Percentiles rank a stretch among this genome's conserved stretches.
These are phyloP conservation scores for Malthinus seriepunctatus DNA, from an alignment of 2,888 invertebrate species.

Conservation along the genomic window DNA sequence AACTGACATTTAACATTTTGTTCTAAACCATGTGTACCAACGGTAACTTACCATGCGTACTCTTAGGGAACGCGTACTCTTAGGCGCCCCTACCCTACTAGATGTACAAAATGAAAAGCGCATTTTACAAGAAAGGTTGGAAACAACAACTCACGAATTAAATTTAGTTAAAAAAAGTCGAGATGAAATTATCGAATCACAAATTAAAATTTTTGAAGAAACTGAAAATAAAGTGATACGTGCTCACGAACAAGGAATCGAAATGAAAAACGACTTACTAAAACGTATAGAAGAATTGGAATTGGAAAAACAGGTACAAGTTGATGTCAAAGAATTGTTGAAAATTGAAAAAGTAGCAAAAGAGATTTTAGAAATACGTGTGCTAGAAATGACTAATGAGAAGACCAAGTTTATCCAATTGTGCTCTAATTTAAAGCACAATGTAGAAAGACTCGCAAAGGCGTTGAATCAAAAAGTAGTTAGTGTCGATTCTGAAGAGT, in stretches of 20 bases:
- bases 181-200: conserved; percentile 40
- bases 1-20: too few species aligned
- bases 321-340: conserved; percentile 21
- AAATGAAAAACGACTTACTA: conserved; percentile 39
- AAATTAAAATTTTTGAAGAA: conserved; percentile 42
- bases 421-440: conserved; percentile 6
- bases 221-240: conserved; percentile 39
- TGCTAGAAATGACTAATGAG: conserved; percentile 25
- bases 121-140: conserved; percentile 18
- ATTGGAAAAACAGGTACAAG: conserved; percentile 31
- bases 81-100: too few species aligned
- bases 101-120: conserved; percentile 27
- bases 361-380: conserved; percentile 28
- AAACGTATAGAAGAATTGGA: conserved; percentile 36
- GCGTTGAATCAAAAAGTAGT: conserved; percentile 16
- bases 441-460: conserved; percentile 4
- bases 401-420: conserved; percentile 24
- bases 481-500: conserved; percentile 29
- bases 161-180: conserved; percentile 39
- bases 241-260: conserved; percentile 40
- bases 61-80: too few species aligned
- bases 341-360: conserved; percentile 28
- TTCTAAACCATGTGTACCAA: too few species aligned
- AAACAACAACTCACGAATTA: conserved; percentile 31
- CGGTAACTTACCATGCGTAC: too few species aligned